A percentile compares a stretch with the other conserved stretches of the same genome.
phyloP scores from a whole-genome alignment of 2,797 vertebrate genomes.

The Karalla daura region DNA sequence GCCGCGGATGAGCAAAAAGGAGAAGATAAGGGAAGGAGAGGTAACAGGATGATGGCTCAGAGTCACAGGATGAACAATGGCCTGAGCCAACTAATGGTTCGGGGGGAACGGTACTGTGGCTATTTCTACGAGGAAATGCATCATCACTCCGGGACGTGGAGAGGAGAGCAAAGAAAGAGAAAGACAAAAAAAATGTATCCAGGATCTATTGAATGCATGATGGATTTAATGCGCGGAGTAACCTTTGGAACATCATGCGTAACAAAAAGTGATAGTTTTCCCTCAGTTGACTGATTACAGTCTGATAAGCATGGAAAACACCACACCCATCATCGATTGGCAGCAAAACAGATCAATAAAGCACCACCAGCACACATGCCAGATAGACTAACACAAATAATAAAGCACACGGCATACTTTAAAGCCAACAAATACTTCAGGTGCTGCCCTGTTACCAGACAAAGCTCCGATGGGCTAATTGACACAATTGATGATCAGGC shows the following conservation, averaged over 20 bases:
- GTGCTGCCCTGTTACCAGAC: constrained; percentile 25
- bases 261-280: constrained; percentile 85
- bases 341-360: constrained; percentile 85
- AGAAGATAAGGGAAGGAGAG: constrained; percentile 57
- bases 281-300: constrained; percentile 85
- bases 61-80: constrained; percentile 67
- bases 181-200: constrained; percentile 47
- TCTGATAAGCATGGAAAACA: constrained; percentile 85
- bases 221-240: constrained; percentile 74
- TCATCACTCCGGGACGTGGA: constrained; percentile 61
- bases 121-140: constrained; percentile 70
- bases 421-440: constrained; percentile 37
- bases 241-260: constrained; percentile 79
- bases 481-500: constrained; percentile 15
- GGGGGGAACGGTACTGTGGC: constrained; percentile 51
- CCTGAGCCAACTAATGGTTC: constrained; percentile 67
- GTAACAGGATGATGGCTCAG: constrained; percentile 54
- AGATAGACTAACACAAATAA: constrained; percentile 66
- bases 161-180: constrained; percentile 17
- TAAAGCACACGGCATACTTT: constrained; percentile 38
- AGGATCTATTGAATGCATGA: constrained; percentile 71
- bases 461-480: constrained; percentile 24
- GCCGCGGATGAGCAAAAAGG: constrained; percentile 34
- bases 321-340: constrained; percentile 85
- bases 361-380: constrained; percentile 64